Evolutionary conservation across 2,797 vertebrate species (phyloP).

Genomic region (Lagocephalus sceleratus): DNA sequence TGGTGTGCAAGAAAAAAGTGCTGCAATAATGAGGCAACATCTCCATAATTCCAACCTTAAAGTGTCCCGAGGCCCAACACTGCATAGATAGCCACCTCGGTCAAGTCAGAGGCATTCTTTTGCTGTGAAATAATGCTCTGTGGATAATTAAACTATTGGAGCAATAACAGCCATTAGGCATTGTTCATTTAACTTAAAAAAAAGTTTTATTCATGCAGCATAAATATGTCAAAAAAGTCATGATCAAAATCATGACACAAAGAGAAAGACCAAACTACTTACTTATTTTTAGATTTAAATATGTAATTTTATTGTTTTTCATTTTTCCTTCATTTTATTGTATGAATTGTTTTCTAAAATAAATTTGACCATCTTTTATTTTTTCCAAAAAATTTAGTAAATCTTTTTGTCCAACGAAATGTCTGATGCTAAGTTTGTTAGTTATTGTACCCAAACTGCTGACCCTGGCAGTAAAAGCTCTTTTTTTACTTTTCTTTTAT

Average conservation of each 20-base stretch:
- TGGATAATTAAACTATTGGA: neutral
- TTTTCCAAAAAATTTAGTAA: too few species aligned
- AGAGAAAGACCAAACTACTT: too few species aligned
- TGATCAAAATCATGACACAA: too few species aligned
- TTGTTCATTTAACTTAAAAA: neutral
- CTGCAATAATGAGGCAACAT: conserved; percentile 69
- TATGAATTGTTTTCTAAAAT: too few species aligned
- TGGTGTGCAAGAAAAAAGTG: conserved; percentile 41
- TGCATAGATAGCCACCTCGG: conserved; percentile 57
- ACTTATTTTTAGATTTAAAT: too few species aligned
- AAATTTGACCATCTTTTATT: too few species aligned
- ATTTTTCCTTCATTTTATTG: too few species aligned
- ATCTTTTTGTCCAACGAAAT: too few species aligned
- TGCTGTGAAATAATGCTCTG: conserved; percentile 40
- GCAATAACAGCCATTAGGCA: neutral
- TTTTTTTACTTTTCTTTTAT: conserved; percentile 15
- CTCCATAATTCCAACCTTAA: conserved; percentile 65
- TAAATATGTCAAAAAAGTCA: too few species aligned
- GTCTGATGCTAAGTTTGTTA: too few species aligned
- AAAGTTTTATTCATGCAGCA: too few species aligned
- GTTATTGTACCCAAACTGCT: neutral
- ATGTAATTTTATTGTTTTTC: too few species aligned
- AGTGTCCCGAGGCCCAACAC: conserved; percentile 42
- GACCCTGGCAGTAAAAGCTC: conserved; percentile 24
- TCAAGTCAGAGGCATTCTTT: conserved; percentile 12